Evolutionary conservation across 2,888 invertebrate species (phyloP), one percentile per base, ranked within the genome.

Genomic region (Neuroscelio doddi): DNA sequence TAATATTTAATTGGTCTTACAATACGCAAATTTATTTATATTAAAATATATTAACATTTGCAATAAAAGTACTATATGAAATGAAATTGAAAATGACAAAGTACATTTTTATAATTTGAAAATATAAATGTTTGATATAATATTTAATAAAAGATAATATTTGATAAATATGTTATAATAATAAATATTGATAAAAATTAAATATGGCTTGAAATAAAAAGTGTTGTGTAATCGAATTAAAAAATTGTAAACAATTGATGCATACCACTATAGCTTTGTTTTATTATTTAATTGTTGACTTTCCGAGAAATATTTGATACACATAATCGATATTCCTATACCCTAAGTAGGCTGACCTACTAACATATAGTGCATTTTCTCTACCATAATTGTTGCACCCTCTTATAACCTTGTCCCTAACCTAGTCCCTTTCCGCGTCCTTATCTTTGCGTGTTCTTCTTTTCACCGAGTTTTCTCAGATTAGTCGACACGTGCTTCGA

Each of bases 321-420:
- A 50, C 30, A 41, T 41, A 27, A 64, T 58, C 58, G 58, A 53
- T 58, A 64, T 55, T 64, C 30, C 55, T 59, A 59, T 51, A 55
- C 27, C 55, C 38, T 12, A 30, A 47, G 41, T 63, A 52, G 52
- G 49, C 49, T 64, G 64, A 59, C 64, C 64, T 59, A 59, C 59
- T 64, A 58, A 58, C 64, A 53, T 55, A 58, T 49, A 58, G 53
- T 51, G 50, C 42, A 51, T 64, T 64, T 64, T 46, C 34, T 56
- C 55, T 46, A 39, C 53, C 53, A 51, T 58, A 64, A 62, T 64
- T 55, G 62, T 63, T 64, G 58, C 62, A 58, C 59, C 58, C 58
- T 55, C 50, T 65, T 52, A 63, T 62, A 68, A 66, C 69, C 69
- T 69, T 69, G 63, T 69, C 69, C 65, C 65, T 66, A 64, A 66